Evolutionary conservation across 1,140 invertebrate genomes (phyloP).

Genomic region (Caerostris darwini): DNA sequence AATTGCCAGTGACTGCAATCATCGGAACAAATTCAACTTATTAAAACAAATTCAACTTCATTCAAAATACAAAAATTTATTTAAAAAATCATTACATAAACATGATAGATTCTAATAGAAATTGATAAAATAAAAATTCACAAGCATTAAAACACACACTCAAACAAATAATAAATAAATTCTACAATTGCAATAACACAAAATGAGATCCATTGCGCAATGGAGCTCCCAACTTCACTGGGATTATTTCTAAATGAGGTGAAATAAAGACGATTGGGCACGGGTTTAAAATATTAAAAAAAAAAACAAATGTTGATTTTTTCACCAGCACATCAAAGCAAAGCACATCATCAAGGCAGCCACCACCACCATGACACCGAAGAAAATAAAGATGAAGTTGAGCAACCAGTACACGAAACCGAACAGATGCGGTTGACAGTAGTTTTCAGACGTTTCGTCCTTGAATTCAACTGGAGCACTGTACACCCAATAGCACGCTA

Average conservation of each 20-base stretch:
- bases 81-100: neutral
- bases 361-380: constrained; percentile 57
- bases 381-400: constrained; percentile 71
- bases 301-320: neutral
- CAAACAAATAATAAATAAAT: neutral
- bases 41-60: too few relatives aligned
- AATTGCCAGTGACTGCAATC: neutral
- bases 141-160: neutral
- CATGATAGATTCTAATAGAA: neutral
- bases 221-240: neutral
- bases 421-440: constrained; percentile 62
- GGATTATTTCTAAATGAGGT: neutral
- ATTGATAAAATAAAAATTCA: neutral
- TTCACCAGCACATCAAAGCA: constrained; percentile 68
- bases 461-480: constrained; percentile 14
- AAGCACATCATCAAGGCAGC: constrained; percentile 55
- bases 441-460: neutral
- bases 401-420: constrained; percentile 65
- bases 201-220: neutral
- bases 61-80: neutral
- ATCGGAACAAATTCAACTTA: too few relatives aligned
- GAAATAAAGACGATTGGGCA: neutral
- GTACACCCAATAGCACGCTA: constrained; percentile 67
- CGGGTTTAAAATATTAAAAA: neutral
- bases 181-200: neutral